These are phyloP conservation scores for Strix occidentalis DNA, from an alignment of 2,797 vertebrate genomes.

Conservation along the genomic window DNA sequence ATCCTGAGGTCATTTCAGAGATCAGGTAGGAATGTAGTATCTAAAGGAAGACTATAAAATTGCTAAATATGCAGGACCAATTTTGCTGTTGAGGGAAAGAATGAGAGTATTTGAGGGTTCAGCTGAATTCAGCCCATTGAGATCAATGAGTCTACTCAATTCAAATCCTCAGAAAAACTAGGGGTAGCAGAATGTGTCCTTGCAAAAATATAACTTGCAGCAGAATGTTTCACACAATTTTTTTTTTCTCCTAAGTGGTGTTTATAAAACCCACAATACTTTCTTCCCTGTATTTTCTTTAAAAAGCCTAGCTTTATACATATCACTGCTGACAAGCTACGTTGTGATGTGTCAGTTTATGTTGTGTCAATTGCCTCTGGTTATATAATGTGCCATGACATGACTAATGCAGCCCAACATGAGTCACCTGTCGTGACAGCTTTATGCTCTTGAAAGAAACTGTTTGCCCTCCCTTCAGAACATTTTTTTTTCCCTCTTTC, in stretches of 20 bases:
- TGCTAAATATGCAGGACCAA: too few relatives aligned
- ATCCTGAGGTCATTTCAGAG: too few relatives aligned
- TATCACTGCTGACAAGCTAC: slow-evolving; percentile 15
- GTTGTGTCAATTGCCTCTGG: slow-evolving; percentile 54
- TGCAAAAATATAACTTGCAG: neutral
- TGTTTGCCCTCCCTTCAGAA: neutral
- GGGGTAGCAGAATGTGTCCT: neutral
- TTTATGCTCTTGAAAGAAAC: neutral
- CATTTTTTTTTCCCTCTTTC: neutral
- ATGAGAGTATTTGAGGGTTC: neutral
- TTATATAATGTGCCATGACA: slow-evolving; percentile 48
- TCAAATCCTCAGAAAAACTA: neutral
- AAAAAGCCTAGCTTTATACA: slow-evolving; percentile 15
- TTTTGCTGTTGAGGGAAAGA: neutral
- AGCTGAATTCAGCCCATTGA: neutral
- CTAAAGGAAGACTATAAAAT: neutral
- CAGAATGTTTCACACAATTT: neutral
- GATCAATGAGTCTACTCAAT: neutral
- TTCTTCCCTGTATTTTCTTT: slow-evolving; percentile 23
- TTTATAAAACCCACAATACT: slow-evolving; percentile 16
- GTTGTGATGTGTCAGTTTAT: slow-evolving; percentile 53
- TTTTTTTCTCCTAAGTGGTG: neutral
- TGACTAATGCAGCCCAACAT: slow-evolving; percentile 41
- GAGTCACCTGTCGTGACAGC: slow-evolving; percentile 61
- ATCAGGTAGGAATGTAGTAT: neutral